phyloP scores from a whole-genome alignment of 2,113 vertebrate species.

The Picathartes gymnocephalus region DNA sequence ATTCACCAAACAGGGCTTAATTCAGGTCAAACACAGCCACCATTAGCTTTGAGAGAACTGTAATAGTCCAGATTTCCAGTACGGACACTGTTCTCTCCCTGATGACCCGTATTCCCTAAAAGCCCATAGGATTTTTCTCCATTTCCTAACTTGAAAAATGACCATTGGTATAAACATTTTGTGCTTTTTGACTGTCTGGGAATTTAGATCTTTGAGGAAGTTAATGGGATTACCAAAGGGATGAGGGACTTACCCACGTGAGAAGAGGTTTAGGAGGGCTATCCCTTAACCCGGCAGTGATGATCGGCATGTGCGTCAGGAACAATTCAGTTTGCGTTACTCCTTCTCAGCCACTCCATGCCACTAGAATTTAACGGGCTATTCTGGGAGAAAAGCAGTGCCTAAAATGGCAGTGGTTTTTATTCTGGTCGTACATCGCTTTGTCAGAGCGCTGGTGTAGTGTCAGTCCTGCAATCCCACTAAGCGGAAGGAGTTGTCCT shows the following conservation, averaged over 20 bases:
- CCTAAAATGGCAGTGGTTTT: background rate
- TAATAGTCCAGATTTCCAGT: background rate
- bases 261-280: background rate
- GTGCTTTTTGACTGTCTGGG: background rate
- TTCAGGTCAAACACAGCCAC: background rate
- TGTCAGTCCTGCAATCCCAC: background rate
- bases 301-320: background rate
- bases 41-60: background rate
- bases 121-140: background rate
- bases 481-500: background rate
- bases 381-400: background rate
- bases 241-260: background rate
- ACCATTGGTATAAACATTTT: background rate
- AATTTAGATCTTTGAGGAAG: background rate
- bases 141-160: background rate
- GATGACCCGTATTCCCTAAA: background rate
- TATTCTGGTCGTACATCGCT: background rate
- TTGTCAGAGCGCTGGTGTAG: fast-evolving
- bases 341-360: background rate
- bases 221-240: background rate
- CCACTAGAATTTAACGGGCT: background rate
- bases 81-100: background rate
- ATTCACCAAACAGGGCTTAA: background rate
- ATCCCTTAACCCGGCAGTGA: background rate
- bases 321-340: background rate